Evolutionary conservation across 2,797 vertebrate genomes (phyloP).

Genomic region (Rhyacichthys aspro): DNA sequence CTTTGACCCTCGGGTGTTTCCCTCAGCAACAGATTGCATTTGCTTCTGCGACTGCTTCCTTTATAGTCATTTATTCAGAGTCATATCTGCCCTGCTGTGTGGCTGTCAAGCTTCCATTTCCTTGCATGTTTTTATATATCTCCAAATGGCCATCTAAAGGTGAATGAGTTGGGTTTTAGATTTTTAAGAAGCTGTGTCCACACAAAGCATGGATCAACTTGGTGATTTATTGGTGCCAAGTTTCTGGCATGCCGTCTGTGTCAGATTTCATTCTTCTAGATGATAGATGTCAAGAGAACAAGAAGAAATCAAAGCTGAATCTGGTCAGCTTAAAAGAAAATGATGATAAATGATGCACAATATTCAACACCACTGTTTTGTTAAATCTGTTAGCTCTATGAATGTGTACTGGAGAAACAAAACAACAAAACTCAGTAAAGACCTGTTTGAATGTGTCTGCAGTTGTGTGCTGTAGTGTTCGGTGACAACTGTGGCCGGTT

Average conservation of each 20-base stretch:
- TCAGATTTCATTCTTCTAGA: conserved; percentile 41
- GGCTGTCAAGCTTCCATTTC: background rate
- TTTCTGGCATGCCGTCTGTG: conserved; percentile 27
- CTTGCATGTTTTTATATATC: background rate
- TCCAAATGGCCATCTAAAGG: background rate
- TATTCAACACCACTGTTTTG: too few relatives aligned
- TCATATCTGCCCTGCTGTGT: background rate
- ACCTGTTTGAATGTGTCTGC: background rate
- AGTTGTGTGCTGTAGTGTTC: background rate
- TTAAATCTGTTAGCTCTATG: too few relatives aligned
- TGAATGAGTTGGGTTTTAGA: background rate
- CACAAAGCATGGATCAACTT: conserved; percentile 11
- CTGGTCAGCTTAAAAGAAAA: too few relatives aligned
- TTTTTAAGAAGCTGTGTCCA: background rate
- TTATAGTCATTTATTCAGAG: background rate
- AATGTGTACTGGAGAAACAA: too few relatives aligned
- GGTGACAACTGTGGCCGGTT: conserved; percentile 6
- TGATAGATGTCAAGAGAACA: background rate
- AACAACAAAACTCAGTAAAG: too few relatives aligned
- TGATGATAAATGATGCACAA: too few relatives aligned
- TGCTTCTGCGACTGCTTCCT: background rate
- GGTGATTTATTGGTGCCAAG: conserved; percentile 25
- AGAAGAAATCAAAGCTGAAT: too few relatives aligned
- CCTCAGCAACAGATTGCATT: conserved; percentile 13
- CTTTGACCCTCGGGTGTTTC: conserved; percentile 19